Evolutionary conservation across 2,113 vertebrate species (phyloP).

Genomic region (Chrysochloris asiatica): DNA sequence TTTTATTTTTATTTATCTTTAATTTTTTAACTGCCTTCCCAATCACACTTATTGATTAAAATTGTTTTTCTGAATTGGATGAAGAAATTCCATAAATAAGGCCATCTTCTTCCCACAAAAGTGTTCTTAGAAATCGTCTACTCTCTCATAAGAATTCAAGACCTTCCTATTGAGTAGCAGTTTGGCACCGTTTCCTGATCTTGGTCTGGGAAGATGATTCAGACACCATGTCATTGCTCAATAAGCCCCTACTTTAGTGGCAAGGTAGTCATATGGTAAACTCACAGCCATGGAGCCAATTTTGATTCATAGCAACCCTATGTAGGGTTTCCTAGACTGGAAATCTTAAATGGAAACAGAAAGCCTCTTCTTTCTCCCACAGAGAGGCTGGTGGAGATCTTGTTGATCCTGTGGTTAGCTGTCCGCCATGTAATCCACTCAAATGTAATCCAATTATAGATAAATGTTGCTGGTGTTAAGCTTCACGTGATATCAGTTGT

Average conservation of each 20-base stretch:
- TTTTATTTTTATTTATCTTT: too few species aligned
- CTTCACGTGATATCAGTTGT: background rate
- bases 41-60: background rate
- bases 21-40: too few species aligned
- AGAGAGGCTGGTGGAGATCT: too few species aligned
- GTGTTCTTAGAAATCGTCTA: background rate
- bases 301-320: too few species aligned
- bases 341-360: too few species aligned
- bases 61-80: background rate
- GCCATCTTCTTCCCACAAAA: background rate
- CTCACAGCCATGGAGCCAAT: too few species aligned
- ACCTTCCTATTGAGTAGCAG: background rate
- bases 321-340: too few species aligned
- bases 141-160: background rate
- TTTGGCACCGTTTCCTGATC: background rate
- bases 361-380: too few species aligned
- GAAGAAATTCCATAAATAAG: background rate
- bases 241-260: background rate
- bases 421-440: too few species aligned
- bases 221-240: background rate
- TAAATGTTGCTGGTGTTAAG: background rate
- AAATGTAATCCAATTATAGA: background rate
- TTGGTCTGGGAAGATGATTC: background rate
- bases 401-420: too few species aligned
- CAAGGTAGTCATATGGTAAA: background rate